These are phyloP conservation scores for Miltochrista miniata DNA, from an alignment of 2,888 invertebrate genomes.

Conservation along the genomic window DNA sequence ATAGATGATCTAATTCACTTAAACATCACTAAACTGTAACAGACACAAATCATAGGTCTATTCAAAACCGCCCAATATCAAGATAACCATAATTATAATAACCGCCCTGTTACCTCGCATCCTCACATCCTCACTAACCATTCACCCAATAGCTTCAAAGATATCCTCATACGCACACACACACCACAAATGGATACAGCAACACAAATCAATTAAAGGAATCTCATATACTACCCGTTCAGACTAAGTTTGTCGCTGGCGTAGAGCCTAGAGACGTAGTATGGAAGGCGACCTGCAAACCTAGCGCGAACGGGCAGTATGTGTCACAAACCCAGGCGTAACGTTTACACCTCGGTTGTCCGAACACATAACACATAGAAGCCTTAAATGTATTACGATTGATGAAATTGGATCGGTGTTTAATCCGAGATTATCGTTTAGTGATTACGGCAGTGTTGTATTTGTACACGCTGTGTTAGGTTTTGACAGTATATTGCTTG, in stretches of 20 bases:
- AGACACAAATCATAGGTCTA: neutral
- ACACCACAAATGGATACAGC: neutral
- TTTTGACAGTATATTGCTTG: too few species aligned
- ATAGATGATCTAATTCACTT: neutral
- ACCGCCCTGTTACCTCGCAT: slow-evolving; percentile 4
- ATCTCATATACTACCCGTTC: neutral
- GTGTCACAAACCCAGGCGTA: neutral
- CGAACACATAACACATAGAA: slow-evolving; percentile 2
- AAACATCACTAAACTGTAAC: neutral
- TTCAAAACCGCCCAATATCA: neutral
- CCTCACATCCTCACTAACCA: neutral
- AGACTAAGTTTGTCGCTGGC: too few species aligned
- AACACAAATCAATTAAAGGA: neutral
- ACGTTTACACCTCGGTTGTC: slow-evolving; percentile 5
- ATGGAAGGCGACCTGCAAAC: too few species aligned
- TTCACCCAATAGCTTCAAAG: slow-evolving; percentile 3
- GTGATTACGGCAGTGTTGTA: neutral
- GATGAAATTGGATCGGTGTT: slow-evolving; percentile 5
- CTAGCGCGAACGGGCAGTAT: neutral
- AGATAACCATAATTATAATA: neutral
- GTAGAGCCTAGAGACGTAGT: too few species aligned
- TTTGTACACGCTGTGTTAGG: neutral
- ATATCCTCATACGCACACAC: neutral
- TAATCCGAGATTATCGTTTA: slow-evolving; percentile 6
- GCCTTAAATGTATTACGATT: slow-evolving; percentile 1